Evolutionary conservation across 2,888 invertebrate species (phyloP).

Genomic region (Melanargia galathea): DNA sequence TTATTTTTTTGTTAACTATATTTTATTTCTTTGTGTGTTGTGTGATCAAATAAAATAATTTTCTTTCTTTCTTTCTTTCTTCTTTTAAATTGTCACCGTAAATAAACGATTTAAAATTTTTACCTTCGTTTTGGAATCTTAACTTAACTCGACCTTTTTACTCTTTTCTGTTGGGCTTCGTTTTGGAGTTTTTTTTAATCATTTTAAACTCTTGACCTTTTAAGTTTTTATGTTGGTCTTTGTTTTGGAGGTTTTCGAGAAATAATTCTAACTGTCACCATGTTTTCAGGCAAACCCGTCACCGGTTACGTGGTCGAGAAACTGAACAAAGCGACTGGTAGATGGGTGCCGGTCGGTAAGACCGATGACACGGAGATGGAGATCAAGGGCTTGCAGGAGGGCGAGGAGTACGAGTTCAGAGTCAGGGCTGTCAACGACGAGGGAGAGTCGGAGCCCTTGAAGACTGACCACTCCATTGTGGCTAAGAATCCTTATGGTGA

Average conservation of each 20-base stretch:
- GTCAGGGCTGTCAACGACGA: conserved; percentile 97
- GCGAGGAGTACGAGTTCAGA: conserved; percentile 94
- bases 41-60: too few relatives aligned
- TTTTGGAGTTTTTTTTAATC: too few relatives aligned
- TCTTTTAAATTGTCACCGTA: too few relatives aligned
- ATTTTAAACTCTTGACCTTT: too few relatives aligned
- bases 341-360: conserved; percentile 96
- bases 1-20: too few relatives aligned
- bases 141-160: too few relatives aligned
- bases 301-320: conserved; percentile 97
- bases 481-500: conserved; percentile 98
- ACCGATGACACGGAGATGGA: conserved; percentile 94
- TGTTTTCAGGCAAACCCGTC: conserved; percentile 85
- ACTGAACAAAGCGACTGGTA: conserved; percentile 93
- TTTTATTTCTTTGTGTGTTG: too few relatives aligned
- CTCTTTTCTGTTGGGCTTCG: too few relatives aligned
- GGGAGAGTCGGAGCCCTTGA: conserved; percentile 96
- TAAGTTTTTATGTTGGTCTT: too few relatives aligned
- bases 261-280: background rate
- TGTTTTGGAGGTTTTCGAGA: background rate
- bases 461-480: conserved; percentile 92
- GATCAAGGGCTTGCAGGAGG: conserved; percentile 91
- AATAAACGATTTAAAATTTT: too few relatives aligned
- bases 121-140: too few relatives aligned
- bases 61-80: too few relatives aligned